Evolutionary conservation across 1,140 invertebrate species (phyloP).

Genomic region (Drosophila pruinosa): DNA sequence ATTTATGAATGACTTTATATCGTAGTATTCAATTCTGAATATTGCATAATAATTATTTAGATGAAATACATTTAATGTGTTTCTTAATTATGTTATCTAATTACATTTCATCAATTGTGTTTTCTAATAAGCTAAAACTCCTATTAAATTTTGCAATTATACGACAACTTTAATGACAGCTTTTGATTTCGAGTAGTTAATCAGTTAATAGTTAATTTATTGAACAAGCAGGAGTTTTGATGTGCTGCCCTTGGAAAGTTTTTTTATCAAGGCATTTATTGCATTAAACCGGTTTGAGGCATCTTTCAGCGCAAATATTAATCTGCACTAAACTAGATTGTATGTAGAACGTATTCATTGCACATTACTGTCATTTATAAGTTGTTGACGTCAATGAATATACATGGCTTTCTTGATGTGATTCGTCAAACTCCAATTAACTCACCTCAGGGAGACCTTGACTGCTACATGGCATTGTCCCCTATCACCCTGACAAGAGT

Average conservation of each 20-base stretch:
- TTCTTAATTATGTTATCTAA: no score
- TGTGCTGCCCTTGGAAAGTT: neutral
- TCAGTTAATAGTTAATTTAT: no score
- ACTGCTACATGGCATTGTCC: constrained; percentile 31
- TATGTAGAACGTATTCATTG: constrained; percentile 13
- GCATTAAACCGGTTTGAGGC: constrained; percentile 5
- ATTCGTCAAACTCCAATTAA: constrained; percentile 12
- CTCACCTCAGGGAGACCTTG: constrained; percentile 20
- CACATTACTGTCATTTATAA: neutral
- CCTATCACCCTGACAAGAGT: constrained; percentile 55
- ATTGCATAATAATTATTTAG: no score
- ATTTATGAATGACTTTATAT: no score
- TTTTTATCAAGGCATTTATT: neutral
- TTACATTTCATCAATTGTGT: no score
- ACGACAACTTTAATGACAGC: no score
- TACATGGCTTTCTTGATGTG: neutral
- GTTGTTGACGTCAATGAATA: neutral
- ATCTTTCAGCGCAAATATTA: neutral
- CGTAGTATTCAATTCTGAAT: no score
- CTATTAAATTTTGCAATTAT: no score
- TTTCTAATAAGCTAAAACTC: no score
- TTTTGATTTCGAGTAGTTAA: no score
- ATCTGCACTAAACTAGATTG: neutral
- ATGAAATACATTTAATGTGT: no score
- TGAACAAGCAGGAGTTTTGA: neutral